phyloP scores from a whole-genome alignment of 1,140 invertebrate species.

The Coelopa frigida region DNA sequence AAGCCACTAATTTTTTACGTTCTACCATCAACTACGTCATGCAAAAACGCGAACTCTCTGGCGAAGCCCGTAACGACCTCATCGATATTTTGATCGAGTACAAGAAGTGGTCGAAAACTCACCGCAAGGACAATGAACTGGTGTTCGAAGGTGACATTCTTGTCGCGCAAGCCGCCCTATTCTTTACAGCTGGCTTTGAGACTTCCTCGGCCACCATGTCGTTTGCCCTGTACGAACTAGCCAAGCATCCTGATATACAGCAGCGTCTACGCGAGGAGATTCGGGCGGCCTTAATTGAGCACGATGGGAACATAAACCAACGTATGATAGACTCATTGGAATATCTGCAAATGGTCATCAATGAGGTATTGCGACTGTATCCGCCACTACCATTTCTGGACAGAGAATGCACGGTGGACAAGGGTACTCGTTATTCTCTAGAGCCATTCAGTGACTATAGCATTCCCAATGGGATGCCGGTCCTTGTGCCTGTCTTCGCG shows the following conservation, averaged over 20 bases:
- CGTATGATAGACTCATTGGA: slow-evolving; percentile 42
- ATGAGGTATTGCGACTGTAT: slow-evolving; percentile 53
- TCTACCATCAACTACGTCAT: slow-evolving; percentile 42
- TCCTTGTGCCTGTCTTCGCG: slow-evolving; percentile 35
- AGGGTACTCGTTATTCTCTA: slow-evolving; percentile 19
- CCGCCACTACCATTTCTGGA: slow-evolving; percentile 52
- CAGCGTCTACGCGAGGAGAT: slow-evolving; percentile 46
- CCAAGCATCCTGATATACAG: slow-evolving; percentile 45
- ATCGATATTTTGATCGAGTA: slow-evolving; percentile 44
- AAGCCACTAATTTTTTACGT: slow-evolving; percentile 34
- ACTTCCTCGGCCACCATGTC: slow-evolving; percentile 46
- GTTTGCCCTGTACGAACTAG: slow-evolving; percentile 49
- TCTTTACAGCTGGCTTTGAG: slow-evolving; percentile 56
- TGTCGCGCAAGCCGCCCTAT: slow-evolving; percentile 55
- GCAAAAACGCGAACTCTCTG: slow-evolving; percentile 29
- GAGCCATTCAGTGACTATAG: slow-evolving; percentile 23
- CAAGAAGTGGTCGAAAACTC: slow-evolving; percentile 20
- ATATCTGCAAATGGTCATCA: slow-evolving; percentile 45
- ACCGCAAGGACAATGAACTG: slow-evolving; percentile 15
- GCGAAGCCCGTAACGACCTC: slow-evolving; percentile 42
- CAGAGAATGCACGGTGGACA: slow-evolving; percentile 38
- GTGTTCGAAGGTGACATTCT: slow-evolving; percentile 45
- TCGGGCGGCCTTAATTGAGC: slow-evolving; percentile 32
- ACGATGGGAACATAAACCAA: slow-evolving; percentile 42
- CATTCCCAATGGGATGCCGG: slow-evolving; percentile 32